Base-by-base conservation (phyloP, 2,113 vertebrate species). In the Gyps fulvus region DNA sequence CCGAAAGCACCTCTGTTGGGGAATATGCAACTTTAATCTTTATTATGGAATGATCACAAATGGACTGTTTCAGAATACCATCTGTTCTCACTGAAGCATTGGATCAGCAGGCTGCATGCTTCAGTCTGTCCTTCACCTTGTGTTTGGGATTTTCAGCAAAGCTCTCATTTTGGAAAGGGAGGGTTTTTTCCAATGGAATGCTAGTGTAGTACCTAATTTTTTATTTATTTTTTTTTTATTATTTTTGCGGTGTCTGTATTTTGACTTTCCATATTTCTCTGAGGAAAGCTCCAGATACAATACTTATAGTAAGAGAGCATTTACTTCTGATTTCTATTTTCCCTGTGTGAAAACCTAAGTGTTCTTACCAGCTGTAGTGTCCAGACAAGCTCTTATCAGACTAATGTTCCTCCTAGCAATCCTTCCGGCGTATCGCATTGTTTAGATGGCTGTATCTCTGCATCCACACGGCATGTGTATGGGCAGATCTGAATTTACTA, bases 31-130 rank as follows among this genome's bases (percentile, higher is more conserved):
- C 96, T 98, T 98, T 97, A 97, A 98, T 98, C 97, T 98, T 98
- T 98, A 98, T 98, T 98, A 98, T 62, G 93, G 87, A 96, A 93
- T 93, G 93, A 97, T 97, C 95, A 91, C 91, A 97, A 98, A 97
- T 95, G 95, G 97, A 93, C 92, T 94, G 95, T 87, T 97, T 97
- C 93, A 92, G 96, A 97, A 97, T 58, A 65, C 98, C 98, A 98
- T 98, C 98, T 98, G 98, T 97, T 98, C 96, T 97, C 97, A 94
- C 65, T 83, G 97, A 98, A 97, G 97, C 98, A 96, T 72, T 69
- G 62, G 97, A 95, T 91, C 91, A 95, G 76, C 90, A 96, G 95
- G 80, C 94, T 95, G 61, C 74, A 90, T 52, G 76, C 66, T 96
- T 83, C 69, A 70, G 70, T 95, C 87, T 94, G 94, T 83, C 97